A percentile compares a stretch with the other conserved stretches of the same genome.
These are phyloP conservation scores for Nothoprocta pentlandii DNA, from an alignment of 2,113 vertebrate species.

Conservation along the genomic window DNA sequence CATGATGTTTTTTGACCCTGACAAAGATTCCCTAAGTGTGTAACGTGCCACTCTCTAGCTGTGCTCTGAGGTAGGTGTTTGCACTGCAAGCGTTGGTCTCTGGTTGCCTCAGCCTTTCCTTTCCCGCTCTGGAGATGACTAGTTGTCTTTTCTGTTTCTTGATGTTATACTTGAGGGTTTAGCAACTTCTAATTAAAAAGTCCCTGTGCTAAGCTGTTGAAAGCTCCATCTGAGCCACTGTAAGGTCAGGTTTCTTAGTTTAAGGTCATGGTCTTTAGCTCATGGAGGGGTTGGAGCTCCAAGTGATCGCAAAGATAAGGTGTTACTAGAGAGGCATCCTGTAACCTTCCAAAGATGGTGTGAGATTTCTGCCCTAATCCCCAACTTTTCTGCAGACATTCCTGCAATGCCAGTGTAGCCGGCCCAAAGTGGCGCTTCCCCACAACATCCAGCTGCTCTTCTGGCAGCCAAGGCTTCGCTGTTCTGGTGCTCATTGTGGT, in stretches of 20 bases:
- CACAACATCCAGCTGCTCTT: not conserved
- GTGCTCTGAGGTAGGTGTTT: too few relatives aligned
- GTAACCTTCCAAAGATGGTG: conserved; percentile 39
- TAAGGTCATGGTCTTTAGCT: conserved; percentile 63
- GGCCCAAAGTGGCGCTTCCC: fast-evolving
- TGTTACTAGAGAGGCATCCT: conserved; percentile 42
- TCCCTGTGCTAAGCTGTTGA: conserved; percentile 5
- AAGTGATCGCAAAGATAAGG: not conserved
- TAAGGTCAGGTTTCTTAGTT: conserved; percentile 45
- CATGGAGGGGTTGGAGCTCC: not conserved
- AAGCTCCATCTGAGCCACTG: not conserved
- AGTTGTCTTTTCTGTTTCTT: not conserved
- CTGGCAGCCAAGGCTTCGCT: fast-evolving
- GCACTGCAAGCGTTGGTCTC: not conserved
- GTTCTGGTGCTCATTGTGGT: fast-evolving
- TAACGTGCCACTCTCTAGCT: too few relatives aligned
- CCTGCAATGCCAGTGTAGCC: fast-evolving
- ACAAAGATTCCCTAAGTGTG: too few relatives aligned
- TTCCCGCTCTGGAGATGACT: not conserved
- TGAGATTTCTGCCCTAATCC: conserved; percentile 66
- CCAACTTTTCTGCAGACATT: conserved; percentile 39
- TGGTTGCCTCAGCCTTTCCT: fast-evolving
- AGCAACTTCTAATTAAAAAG: not conserved
- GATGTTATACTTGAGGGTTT: not conserved
- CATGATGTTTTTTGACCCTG: fast-evolving